Evolutionary conservation across 2,113 vertebrate species (phyloP), one percentile per base, ranked within the genome.

Genomic region (Chlamydotis undulata): DNA sequence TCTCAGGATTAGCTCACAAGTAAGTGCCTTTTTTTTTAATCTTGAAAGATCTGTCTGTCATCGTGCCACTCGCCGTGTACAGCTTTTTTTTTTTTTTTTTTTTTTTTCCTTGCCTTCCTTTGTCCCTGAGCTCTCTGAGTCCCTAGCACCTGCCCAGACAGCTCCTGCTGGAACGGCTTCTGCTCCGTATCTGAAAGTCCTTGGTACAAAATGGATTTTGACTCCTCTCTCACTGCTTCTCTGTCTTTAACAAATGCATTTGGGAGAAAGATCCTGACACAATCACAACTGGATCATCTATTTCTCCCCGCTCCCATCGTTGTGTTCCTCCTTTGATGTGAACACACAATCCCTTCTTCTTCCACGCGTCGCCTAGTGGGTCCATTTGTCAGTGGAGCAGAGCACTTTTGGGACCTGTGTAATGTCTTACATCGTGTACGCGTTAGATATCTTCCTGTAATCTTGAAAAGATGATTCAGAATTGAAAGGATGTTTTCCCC

Each of bases 231-330:
- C 8, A 12, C 23, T 87, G 25, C 4, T 47, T 91, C 11, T 70
- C 15, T 55, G 19, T 75, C 78, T 69, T 84, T 75, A 63, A 41
- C 25, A 70, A 61, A 75, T 26, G 5, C 17, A 15, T 81, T 26
- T 77, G 14, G 24, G 19, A 65, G 55, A 61, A 56, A 57, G 25
- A 47, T 2, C 26, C 19, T 70, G 23, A 16, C 31, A 29, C 24
- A 39, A 55, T 50, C 22, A 25, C 16, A 25, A 7, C 19, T 23
- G 59, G 39, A 12, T 64, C 4, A 1, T 9, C 2, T 24, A 14
- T 82, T 82, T 93, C 37, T 92, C 24, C 26, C 4, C 3, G 9
- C 25, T 52, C 14, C 6, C 0, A 0, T 60, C 28, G 7, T 37
- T 53, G 8, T 24, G 25, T 12, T 67, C 29, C 22, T 89, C 45